These are phyloP conservation scores for Artemia sinica DNA, from an alignment of 2,888 invertebrate species.

Conservation along the genomic window DNA sequence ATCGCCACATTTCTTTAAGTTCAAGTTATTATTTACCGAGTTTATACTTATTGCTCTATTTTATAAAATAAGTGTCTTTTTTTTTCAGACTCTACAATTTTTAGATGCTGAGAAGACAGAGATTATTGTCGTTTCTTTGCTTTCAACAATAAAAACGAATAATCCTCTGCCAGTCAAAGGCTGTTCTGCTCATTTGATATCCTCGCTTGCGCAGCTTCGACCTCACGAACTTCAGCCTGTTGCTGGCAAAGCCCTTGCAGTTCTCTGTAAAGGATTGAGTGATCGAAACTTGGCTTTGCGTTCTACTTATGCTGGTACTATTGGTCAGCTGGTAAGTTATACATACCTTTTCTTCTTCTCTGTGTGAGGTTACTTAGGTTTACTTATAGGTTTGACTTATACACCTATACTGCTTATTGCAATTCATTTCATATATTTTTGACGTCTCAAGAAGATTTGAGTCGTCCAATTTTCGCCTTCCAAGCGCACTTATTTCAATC, in stretches of 20 bases:
- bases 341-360: too few relatives aligned
- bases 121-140: slow-evolving; percentile 39
- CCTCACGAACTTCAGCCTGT: slow-evolving; percentile 25
- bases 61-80: neutral
- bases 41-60: too few relatives aligned
- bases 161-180: slow-evolving; percentile 69
- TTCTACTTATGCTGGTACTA: slow-evolving; percentile 62
- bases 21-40: too few relatives aligned
- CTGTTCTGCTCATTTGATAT: slow-evolving; percentile 59
- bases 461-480: too few relatives aligned
- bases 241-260: slow-evolving; percentile 39
- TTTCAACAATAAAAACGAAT: slow-evolving; percentile 56
- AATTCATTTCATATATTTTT: too few relatives aligned
- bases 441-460: too few relatives aligned
- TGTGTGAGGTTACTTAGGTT: too few relatives aligned
- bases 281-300: slow-evolving; percentile 68
- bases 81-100: slow-evolving; percentile 44
- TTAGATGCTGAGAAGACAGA: slow-evolving; percentile 67
- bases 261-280: slow-evolving; percentile 53
- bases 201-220: slow-evolving; percentile 38
- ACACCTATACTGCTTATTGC: too few relatives aligned
- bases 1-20: too few relatives aligned
- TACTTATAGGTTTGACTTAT: too few relatives aligned
- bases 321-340: slow-evolving; percentile 50
- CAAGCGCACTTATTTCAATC: too few relatives aligned